Evolutionary conservation across 53 echinoderm and acorn worm genomes (phyloP), one percentile per base, ranked within the genome.

Genomic region (Paelopatides confundens): DNA sequence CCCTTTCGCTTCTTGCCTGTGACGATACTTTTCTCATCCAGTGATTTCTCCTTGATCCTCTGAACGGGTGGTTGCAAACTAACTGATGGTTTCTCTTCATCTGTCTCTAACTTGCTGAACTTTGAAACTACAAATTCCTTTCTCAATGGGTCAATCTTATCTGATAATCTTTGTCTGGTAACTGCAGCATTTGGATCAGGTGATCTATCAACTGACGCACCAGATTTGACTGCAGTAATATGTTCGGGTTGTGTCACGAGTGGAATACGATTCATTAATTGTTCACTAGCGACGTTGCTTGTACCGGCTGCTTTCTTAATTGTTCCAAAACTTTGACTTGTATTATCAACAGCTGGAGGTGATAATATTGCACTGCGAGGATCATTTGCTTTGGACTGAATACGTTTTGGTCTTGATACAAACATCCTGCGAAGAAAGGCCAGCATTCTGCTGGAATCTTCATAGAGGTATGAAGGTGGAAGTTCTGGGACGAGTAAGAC

Each of bases 401-500:
- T 28, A 23, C 13, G n/a, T n/a, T 51, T 79, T 53, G 79, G 53
- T 9, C 15, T 11, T 21, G 49, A 14, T 1, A 79, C 7, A 52
- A 30, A 79, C 33, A 79, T 79, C 51, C 79, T 79, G n/a, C 34
- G 26, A 18, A 79, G 53, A 53, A 48, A 54, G 2, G 26, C 76
- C 50, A 76, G 49, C 43, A 76, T 48, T 43, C 30, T 76, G 54
- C 79, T 52, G 2, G 12, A 9, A 29, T 79, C 52, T 15, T 31
- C 28, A 7, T 2, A 15, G 34, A 54, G 49, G 13, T 29, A 14
- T 50, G 79, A 79, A 4, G 79, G 79, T 47, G 54, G 54, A 30
- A 79, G 51, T 30, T 79, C 79, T 31, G 79, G 79, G 8, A 15
- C 79, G 12, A 79, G 54, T 27, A 79, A 31, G 18, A 79, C 79